Evolutionary conservation across 2,113 vertebrate species (phyloP).

Genomic region (Aldabrachelys gigantea): DNA sequence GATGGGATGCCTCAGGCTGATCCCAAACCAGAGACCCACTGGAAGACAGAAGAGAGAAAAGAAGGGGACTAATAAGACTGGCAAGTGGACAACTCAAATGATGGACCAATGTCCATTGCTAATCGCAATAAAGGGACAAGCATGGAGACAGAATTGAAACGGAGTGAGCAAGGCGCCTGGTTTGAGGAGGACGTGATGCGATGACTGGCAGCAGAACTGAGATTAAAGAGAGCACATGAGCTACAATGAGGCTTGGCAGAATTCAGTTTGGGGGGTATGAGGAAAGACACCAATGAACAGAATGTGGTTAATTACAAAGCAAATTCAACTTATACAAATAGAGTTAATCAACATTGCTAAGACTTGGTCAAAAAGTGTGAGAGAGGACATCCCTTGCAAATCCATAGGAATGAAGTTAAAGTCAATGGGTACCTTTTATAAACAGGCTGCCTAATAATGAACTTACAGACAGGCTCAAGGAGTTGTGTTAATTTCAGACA

Average conservation of each 20-base stretch:
- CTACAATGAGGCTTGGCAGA: not conserved
- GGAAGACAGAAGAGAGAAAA: not conserved
- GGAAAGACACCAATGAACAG: rapidly evolving
- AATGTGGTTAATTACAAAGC: not conserved
- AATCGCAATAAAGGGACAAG: not conserved
- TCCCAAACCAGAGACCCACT: not conserved
- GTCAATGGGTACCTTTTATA: too few species aligned
- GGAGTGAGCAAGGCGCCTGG: not conserved
- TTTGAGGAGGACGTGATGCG: not conserved
- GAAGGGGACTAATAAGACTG: not conserved
- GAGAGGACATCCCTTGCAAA: not conserved
- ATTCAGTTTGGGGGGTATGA: not conserved
- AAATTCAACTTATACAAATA: not conserved
- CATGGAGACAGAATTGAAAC: not conserved
- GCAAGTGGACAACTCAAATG: not conserved
- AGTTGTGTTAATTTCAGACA: not conserved
- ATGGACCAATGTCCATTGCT: not conserved
- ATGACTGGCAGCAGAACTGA: not conserved
- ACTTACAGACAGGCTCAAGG: not conserved
- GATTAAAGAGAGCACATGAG: not conserved
- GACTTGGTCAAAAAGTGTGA: not conserved
- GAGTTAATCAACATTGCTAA: not conserved
- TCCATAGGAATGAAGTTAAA: too few species aligned
- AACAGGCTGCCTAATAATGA: not conserved
- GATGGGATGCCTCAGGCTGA: not conserved